Evolutionary conservation across 2,888 invertebrate genomes (phyloP).

Genomic region (Erannis defoliaria): DNA sequence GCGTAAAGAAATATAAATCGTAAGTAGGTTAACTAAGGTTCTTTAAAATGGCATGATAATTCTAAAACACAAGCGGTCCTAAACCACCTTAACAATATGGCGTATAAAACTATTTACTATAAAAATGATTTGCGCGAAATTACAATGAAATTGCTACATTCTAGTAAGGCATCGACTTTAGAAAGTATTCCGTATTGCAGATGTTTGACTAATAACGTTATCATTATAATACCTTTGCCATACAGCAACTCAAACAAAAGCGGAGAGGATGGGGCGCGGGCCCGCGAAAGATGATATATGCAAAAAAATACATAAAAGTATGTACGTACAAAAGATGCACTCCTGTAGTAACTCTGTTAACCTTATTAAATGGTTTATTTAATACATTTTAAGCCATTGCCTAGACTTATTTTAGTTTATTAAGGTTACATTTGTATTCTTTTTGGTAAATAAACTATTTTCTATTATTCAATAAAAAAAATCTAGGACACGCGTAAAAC

Average conservation of each 20-base stretch:
- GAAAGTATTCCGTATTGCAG: not conserved
- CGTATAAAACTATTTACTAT: not conserved
- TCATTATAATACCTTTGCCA: not conserved
- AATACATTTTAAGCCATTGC: too few species aligned
- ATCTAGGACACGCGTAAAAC: too few species aligned
- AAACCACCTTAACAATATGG: not conserved
- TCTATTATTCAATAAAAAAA: too few species aligned
- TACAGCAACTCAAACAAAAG: not conserved
- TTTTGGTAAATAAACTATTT: too few species aligned
- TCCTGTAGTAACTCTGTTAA: too few species aligned
- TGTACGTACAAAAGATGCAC: too few species aligned
- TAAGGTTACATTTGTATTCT: too few species aligned
- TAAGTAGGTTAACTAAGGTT: not conserved
- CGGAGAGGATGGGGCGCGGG: not conserved
- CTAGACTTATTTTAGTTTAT: too few species aligned
- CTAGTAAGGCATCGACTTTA: slow-evolving; percentile 3
- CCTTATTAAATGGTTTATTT: too few species aligned
- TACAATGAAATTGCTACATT: not conserved
- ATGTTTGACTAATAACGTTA: not conserved
- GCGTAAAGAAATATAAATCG: not conserved
- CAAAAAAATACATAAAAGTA: too few species aligned
- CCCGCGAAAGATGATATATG: too few species aligned
- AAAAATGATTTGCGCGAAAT: slow-evolving; percentile 3
- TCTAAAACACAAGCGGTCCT: not conserved
- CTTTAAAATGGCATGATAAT: not conserved